phyloP scores from a whole-genome alignment of 2,888 invertebrate genomes.

The Hypercompe scribonia region DNA sequence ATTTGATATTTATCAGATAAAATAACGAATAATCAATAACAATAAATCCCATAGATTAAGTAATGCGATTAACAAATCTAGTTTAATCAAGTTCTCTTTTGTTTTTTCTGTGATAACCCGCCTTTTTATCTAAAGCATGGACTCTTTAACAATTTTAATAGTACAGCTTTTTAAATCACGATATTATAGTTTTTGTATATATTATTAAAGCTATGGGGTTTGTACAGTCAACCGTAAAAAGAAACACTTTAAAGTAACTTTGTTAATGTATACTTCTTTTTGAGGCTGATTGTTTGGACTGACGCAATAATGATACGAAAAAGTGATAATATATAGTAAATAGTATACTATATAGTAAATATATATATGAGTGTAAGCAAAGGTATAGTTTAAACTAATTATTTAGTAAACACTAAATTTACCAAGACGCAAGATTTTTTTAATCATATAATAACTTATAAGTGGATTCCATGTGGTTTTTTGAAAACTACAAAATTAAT shows the following conservation, averaged over 20 bases:
- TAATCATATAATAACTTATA: no score
- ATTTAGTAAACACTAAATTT: no score
- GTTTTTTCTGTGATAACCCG: background rate
- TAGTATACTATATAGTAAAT: no score
- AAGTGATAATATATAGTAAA: no score
- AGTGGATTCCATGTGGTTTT: background rate
- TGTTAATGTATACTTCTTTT: background rate
- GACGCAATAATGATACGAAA: no score
- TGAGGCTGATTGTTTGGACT: background rate
- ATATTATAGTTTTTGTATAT: background rate
- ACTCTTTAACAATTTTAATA: background rate
- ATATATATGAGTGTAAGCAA: no score
- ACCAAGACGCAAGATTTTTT: no score
- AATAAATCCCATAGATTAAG: background rate
- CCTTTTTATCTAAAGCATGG: background rate
- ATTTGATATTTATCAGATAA: background rate
- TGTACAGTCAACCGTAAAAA: no score
- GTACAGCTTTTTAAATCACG: background rate
- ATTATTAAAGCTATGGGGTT: background rate
- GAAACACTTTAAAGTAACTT: background rate
- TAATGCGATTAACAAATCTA: background rate
- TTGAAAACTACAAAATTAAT: background rate
- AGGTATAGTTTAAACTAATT: no score
- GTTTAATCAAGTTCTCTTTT: background rate
- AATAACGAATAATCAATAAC: background rate